Conservation (phyloP, 2,888 invertebrate genomes). For the Drosophila buzzatii region DNA sequence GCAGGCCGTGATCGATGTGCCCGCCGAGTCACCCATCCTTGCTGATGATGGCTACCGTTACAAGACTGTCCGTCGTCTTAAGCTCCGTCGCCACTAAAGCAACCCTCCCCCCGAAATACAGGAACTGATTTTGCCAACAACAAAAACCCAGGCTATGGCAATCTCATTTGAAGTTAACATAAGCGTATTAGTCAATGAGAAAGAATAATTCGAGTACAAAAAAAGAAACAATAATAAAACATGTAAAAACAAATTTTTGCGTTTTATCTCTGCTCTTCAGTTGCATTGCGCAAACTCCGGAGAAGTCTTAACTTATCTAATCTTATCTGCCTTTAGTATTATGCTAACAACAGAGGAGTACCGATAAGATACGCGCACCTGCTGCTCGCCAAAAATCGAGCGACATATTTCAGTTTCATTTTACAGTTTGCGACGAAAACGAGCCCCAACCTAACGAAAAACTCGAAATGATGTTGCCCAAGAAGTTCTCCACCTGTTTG, state of each 20-base stretch:
- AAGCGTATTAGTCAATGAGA: slow-evolving; percentile 75
- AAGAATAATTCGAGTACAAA: slow-evolving; percentile 75
- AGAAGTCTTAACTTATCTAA: slow-evolving; percentile 41
- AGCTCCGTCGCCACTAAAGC: slow-evolving; percentile 69
- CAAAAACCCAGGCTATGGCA: slow-evolving; percentile 27
- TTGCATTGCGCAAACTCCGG: slow-evolving; percentile 46
- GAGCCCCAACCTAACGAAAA: slow-evolving; percentile 27
- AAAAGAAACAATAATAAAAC: slow-evolving; percentile 64
- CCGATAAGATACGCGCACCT: slow-evolving; percentile 67
- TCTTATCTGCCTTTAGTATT: slow-evolving; percentile 18
- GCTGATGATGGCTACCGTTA: slow-evolving; percentile 77
- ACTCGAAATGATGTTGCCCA: slow-evolving; percentile 73
- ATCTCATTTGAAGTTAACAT: slow-evolving; percentile 61
- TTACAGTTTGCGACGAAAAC: slow-evolving; percentile 57
- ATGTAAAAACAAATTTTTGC: slow-evolving; percentile 34
- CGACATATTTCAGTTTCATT: slow-evolving; percentile 65
- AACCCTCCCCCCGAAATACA: slow-evolving; percentile 9
- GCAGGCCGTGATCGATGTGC: slow-evolving; percentile 63
- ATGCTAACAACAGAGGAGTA: slow-evolving; percentile 24
- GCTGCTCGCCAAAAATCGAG: slow-evolving; percentile 47
- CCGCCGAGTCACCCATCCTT: slow-evolving; percentile 59
- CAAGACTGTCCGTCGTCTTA: slow-evolving; percentile 77
- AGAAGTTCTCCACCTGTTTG: slow-evolving; percentile 76
- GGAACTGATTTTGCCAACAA: slow-evolving; percentile 50
- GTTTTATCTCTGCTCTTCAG: neutral